A percentile compares a stretch with the other conserved stretches of the same genome.
phyloP scores from a whole-genome alignment of 30 jellyfish, hydroid and myxozoan genomes.

The Hydractinia echinata region DNA sequence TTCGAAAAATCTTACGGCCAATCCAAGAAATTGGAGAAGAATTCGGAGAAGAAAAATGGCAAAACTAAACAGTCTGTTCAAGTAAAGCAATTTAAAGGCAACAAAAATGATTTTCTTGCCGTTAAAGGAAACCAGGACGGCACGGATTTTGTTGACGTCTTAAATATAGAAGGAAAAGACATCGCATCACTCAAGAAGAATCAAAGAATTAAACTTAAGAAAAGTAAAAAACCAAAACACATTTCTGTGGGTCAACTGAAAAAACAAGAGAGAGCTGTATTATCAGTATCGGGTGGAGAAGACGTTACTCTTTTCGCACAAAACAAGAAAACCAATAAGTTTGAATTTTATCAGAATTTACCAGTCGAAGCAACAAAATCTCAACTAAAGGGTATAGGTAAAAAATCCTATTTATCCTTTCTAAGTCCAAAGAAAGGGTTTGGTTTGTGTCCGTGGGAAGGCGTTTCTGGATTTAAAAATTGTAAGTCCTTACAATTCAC shows the following conservation, averaged over 20 bases:
- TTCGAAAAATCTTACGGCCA: neutral
- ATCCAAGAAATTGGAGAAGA: neutral
- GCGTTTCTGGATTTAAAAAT: constrained; percentile 55
- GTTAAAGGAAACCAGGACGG: neutral
- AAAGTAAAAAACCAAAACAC: neutral
- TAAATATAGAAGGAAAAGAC: neutral
- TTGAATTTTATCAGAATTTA: constrained; percentile 46
- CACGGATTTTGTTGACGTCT: constrained; percentile 19
- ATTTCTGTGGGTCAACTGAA: constrained; percentile 9
- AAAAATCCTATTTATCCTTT: constrained; percentile 25
- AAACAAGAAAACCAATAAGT: constrained; percentile 15
- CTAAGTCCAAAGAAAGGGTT: constrained; percentile 58
- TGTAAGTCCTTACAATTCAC: constrained; percentile 50
- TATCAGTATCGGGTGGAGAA: constrained; percentile 13
- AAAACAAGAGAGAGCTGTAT: neutral
- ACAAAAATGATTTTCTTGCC: neutral
- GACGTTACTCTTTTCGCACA: constrained; percentile 15
- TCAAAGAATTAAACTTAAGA: constrained; percentile 8
- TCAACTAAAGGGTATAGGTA: constrained; percentile 5
- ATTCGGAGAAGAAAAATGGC: neutral
- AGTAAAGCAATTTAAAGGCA: neutral
- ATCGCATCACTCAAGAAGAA: neutral
- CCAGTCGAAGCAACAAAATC: constrained; percentile 45
- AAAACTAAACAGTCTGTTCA: neutral
- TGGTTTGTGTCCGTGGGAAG: constrained; percentile 87